These are phyloP conservation scores for Baccha elongata DNA, from an alignment of 2,888 invertebrate genomes.

Conservation along the genomic window DNA sequence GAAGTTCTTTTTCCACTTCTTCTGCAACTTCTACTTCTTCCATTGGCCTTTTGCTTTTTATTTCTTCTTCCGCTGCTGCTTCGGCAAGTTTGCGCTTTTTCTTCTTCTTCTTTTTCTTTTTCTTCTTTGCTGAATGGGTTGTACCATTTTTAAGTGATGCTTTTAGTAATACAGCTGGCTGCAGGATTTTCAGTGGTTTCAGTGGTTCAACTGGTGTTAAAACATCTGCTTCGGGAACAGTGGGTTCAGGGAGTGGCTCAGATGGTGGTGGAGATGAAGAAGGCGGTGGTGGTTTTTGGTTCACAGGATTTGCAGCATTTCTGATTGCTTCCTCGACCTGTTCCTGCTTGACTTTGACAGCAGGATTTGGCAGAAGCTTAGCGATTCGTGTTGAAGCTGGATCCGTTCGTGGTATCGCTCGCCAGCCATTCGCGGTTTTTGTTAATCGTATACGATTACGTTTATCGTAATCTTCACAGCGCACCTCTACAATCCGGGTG, in stretches of 20 bases:
- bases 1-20: slow-evolving; percentile 12
- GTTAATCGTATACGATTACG: slow-evolving; percentile 92
- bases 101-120: slow-evolving; percentile 75
- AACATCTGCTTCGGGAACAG: slow-evolving; percentile 62
- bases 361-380: slow-evolving; percentile 81
- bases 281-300: slow-evolving; percentile 32
- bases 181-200: slow-evolving; percentile 55
- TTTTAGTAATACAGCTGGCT: slow-evolving; percentile 26
- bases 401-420: slow-evolving; percentile 91
- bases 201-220: slow-evolving; percentile 53
- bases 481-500: slow-evolving; percentile 91
- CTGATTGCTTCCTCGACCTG: slow-evolving; percentile 69
- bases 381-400: slow-evolving; percentile 79
- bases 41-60: slow-evolving; percentile 57
- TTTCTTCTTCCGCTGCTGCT: slow-evolving; percentile 73
- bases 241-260: slow-evolving; percentile 31
- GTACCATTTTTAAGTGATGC: slow-evolving; percentile 18
- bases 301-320: slow-evolving; percentile 30
- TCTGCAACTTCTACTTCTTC: slow-evolving; percentile 18
- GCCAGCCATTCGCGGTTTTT: slow-evolving; percentile 92
- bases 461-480: slow-evolving; percentile 94
- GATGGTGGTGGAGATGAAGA: slow-evolving; percentile 52
- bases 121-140: slow-evolving; percentile 69
- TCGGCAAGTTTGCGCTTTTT: slow-evolving; percentile 77
- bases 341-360: slow-evolving; percentile 81